These are phyloP conservation scores for Malurus elegans DNA, from an alignment of 2,113 vertebrate species.

Conservation along the genomic window DNA sequence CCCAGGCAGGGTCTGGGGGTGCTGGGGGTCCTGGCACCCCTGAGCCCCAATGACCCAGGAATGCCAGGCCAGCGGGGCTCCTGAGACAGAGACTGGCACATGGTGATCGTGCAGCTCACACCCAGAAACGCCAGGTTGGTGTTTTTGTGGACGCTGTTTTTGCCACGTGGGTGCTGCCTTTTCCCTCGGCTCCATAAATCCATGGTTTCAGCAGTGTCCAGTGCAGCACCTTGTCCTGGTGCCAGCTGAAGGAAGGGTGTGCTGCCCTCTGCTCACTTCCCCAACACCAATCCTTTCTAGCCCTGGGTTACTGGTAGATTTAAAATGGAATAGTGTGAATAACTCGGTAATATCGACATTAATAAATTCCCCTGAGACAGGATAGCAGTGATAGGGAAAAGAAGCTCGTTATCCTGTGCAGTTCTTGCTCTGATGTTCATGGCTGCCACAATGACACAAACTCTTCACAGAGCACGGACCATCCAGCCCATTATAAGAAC, in stretches of 20 bases:
- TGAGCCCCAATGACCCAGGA: not conserved
- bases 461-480: not conserved
- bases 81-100: not conserved
- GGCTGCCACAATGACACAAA: not conserved
- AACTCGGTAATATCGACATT: not conserved
- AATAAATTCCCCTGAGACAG: not conserved
- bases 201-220: not conserved
- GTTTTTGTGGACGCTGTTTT: not conserved
- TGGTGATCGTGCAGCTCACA: not conserved
- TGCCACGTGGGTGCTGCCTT: not conserved
- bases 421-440: not conserved
- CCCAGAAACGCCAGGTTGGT: not conserved
- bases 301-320: not conserved
- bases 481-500: not conserved
- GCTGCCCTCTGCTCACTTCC: not conserved
- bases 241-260: not conserved
- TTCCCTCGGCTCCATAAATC: not conserved
- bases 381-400: not conserved
- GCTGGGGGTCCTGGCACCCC: not conserved
- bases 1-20: fast-evolving
- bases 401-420: fast-evolving
- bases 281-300: not conserved
- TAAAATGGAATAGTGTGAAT: not conserved
- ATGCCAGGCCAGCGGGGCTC: fast-evolving
- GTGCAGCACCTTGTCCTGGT: not conserved